A percentile compares a stretch with the other conserved stretches of the same genome.
Conservation (phyloP, 2,888 invertebrate genomes). For the Nudaria mundana region DNA sequence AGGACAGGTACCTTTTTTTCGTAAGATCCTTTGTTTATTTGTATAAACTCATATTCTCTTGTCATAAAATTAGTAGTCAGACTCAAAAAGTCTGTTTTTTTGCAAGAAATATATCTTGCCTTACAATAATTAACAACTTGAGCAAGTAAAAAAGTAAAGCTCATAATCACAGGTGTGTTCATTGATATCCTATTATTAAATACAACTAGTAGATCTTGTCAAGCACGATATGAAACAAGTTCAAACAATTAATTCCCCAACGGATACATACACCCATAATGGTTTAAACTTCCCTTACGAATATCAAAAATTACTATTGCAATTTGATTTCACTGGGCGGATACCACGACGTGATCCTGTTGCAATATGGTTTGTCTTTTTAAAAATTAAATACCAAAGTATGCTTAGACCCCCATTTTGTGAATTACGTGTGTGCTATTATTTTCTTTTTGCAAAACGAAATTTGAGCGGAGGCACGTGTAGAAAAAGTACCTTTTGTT, state of each 20-base stretch:
- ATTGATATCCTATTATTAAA: slow-evolving; percentile 28
- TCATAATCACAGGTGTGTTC: slow-evolving; percentile 63
- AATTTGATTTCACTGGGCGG: slow-evolving; percentile 66
- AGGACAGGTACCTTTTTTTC: too few species aligned
- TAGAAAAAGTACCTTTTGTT: slow-evolving; percentile 56
- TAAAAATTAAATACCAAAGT: slow-evolving; percentile 64
- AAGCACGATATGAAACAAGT: slow-evolving; percentile 45
- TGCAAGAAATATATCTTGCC: too few species aligned
- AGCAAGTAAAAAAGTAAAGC: slow-evolving; percentile 52
- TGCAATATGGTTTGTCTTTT: slow-evolving; percentile 66
- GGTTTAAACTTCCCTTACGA: slow-evolving; percentile 58
- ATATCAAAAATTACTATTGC: slow-evolving; percentile 76
- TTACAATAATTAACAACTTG: slow-evolving; percentile 56
- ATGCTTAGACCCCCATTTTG: slow-evolving; percentile 55
- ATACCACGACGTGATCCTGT: slow-evolving; percentile 56
- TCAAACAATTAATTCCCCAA: slow-evolving; percentile 59
- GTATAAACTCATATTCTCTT: too few species aligned
- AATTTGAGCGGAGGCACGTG: slow-evolving; percentile 72
- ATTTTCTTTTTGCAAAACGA: slow-evolving; percentile 61
- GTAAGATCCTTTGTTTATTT: too few species aligned
- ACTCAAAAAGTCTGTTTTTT: too few species aligned
- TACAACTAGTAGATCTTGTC: slow-evolving; percentile 60
- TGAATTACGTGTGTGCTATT: slow-evolving; percentile 53
- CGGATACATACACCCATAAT: slow-evolving; percentile 75
- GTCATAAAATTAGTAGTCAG: too few species aligned